Percentiles rank a stretch among this genome's conserved stretches.
Evolutionary conservation across 2,888 invertebrate species (phyloP).

Genomic region (Eurytoma californica): DNA sequence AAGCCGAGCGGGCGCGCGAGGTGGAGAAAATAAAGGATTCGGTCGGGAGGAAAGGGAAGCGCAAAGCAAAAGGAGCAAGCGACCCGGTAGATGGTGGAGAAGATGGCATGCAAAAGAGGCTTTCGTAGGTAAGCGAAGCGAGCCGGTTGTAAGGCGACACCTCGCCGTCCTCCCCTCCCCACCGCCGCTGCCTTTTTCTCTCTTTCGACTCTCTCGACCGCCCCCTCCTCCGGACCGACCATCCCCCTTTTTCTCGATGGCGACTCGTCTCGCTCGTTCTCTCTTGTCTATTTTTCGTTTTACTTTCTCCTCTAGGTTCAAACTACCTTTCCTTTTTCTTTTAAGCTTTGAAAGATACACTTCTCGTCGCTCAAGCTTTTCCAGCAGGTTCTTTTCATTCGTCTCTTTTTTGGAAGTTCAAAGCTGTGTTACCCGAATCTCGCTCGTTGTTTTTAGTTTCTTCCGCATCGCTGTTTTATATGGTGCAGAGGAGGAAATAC

Average conservation of each 20-base stretch:
- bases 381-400: slow-evolving; percentile 5
- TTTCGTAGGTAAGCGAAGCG: slow-evolving; percentile 72
- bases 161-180: slow-evolving; percentile 60
- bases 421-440: background rate
- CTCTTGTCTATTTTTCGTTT: slow-evolving; percentile 22
- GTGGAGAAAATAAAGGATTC: background rate
- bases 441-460: slow-evolving; percentile 31
- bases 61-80: slow-evolving; percentile 66
- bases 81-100: slow-evolving; percentile 72
- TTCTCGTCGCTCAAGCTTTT: background rate
- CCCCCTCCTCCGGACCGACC: slow-evolving; percentile 38
- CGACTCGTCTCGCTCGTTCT: slow-evolving; percentile 20
- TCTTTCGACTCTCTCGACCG: slow-evolving; percentile 16
- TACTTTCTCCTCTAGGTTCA: background rate
- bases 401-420: slow-evolving; percentile 12
- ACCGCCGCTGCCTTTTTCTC: slow-evolving; percentile 47
- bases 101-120: slow-evolving; percentile 75
- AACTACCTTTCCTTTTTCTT: background rate
- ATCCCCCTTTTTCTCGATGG: slow-evolving; percentile 53
- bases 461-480: slow-evolving; percentile 27
- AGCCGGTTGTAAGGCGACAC: slow-evolving; percentile 76
- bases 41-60: slow-evolving; percentile 57
- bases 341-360: slow-evolving; percentile 12
- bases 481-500: slow-evolving; percentile 30
- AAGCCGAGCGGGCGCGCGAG: background rate